Conservation (phyloP, 2,888 invertebrate species). For the Pinctada fucata region DNA sequence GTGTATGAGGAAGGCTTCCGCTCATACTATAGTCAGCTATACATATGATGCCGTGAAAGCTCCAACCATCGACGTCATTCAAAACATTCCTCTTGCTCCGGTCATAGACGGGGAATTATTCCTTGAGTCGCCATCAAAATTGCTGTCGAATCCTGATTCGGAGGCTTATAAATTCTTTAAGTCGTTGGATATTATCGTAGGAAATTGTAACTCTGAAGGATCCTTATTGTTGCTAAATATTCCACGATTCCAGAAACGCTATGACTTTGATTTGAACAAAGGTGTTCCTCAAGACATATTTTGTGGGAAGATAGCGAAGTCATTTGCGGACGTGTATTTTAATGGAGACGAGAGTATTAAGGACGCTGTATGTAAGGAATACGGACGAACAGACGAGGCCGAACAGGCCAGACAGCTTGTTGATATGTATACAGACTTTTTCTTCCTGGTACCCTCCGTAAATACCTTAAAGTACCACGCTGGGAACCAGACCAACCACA, state of each 20-base stretch:
- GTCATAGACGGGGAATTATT: slow-evolving; percentile 37
- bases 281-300: slow-evolving; percentile 25
- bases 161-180: slow-evolving; percentile 2
- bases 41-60: background rate
- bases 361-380: slow-evolving; percentile 26
- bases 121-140: background rate
- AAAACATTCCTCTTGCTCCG: slow-evolving; percentile 12
- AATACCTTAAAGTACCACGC: slow-evolving; percentile 18
- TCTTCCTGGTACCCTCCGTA: slow-evolving; percentile 29
- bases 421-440: slow-evolving; percentile 30
- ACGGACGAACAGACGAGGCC: slow-evolving; percentile 12
- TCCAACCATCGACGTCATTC: background rate
- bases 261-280: slow-evolving; percentile 28
- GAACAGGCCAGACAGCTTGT: slow-evolving; percentile 26
- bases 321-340: slow-evolving; percentile 11
- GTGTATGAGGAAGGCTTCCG: slow-evolving; percentile 12
- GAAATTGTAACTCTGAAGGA: slow-evolving; percentile 30
- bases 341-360: slow-evolving; percentile 16
- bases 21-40: background rate
- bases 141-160: slow-evolving; percentile 10
- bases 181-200: slow-evolving; percentile 37
- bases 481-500: background rate
- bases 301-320: slow-evolving; percentile 12
- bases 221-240: background rate
- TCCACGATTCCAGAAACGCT: background rate